A percentile compares a stretch with the other conserved stretches of the same genome.
These are phyloP conservation scores for Melospiza georgiana DNA, from an alignment of 2,113 vertebrate species.

Conservation along the genomic window DNA sequence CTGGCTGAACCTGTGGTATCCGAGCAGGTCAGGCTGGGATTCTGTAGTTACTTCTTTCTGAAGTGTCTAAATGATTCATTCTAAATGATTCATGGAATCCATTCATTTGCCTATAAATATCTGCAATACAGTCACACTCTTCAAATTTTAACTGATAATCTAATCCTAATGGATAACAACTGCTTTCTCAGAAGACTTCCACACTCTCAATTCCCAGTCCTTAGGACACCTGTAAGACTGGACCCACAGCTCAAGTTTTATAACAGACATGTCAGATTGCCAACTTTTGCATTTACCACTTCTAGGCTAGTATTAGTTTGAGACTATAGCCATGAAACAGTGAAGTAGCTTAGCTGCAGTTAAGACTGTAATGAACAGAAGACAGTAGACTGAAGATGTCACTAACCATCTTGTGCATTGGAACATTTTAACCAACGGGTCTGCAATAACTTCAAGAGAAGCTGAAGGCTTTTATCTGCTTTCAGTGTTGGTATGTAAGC, in stretches of 20 bases:
- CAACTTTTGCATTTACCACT: not conserved
- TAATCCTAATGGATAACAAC: not conserved
- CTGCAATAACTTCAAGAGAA: slow-evolving; percentile 83
- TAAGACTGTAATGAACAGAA: slow-evolving; percentile 7
- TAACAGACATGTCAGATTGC: not conserved
- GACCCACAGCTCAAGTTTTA: not conserved
- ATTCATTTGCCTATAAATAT: accelerated
- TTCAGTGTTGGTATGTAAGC: slow-evolving; percentile 87
- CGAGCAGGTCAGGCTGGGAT: not conserved
- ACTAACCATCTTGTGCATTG: slow-evolving; percentile 70
- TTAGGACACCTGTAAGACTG: not conserved
- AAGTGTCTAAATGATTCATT: not conserved
- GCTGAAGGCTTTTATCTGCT: slow-evolving; percentile 90
- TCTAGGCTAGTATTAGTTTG: not conserved
- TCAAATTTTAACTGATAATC: not conserved
- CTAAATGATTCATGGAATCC: not conserved
- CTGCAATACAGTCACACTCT: not conserved
- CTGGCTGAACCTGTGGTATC: not conserved
- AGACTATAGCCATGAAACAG: not conserved
- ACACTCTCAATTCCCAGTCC: not conserved
- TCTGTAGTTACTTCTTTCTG: not conserved
- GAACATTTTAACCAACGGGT: slow-evolving; percentile 65
- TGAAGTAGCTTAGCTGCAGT: not conserved
- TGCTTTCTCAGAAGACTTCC: not conserved
- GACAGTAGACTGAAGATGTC: slow-evolving; percentile 54